Evolutionary conservation across 1,140 invertebrate genomes (phyloP).

Genomic region (Penaeus japonicus): DNA sequence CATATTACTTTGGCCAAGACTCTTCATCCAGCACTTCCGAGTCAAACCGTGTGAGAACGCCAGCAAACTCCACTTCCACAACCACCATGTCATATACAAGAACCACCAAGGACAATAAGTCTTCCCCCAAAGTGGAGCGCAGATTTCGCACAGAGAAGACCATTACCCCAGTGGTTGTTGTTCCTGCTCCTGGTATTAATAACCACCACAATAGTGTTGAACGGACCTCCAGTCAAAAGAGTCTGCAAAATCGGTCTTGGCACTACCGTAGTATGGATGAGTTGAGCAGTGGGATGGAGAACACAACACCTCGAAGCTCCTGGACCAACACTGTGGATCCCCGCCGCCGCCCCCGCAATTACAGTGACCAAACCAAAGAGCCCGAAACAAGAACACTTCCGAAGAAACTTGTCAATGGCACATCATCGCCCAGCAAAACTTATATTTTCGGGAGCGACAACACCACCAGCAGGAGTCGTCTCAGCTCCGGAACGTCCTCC

Average conservation of each 20-base stretch:
- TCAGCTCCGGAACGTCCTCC: conserved; percentile 3
- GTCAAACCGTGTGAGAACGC: background rate
- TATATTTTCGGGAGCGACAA: conserved; percentile 52
- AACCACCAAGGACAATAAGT: conserved; percentile 23
- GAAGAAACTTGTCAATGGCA: conserved; percentile 55
- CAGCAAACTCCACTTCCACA: conserved; percentile 12
- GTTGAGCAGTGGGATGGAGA: conserved; percentile 19
- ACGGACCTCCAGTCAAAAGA: background rate
- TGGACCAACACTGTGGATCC: conserved; percentile 58
- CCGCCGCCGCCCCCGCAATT: conserved; percentile 43
- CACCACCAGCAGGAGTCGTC: background rate
- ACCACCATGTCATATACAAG: conserved; percentile 20
- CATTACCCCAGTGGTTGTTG: conserved; percentile 54
- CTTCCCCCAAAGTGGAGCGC: conserved; percentile 48
- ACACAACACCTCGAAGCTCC: conserved; percentile 28
- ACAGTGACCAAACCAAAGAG: conserved; percentile 26
- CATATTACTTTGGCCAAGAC: conserved; percentile 58
- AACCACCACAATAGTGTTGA: background rate
- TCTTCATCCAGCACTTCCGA: conserved; percentile 21
- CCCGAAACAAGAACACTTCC: conserved; percentile 52
- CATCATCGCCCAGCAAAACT: conserved; percentile 49
- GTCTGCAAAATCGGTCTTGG: conserved; percentile 41
- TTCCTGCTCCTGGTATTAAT: background rate
- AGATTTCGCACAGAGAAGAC: conserved; percentile 56
- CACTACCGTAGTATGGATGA: conserved; percentile 57